Conservation (phyloP, 2,888 invertebrate genomes). For the Ectemnius lituratus region DNA sequence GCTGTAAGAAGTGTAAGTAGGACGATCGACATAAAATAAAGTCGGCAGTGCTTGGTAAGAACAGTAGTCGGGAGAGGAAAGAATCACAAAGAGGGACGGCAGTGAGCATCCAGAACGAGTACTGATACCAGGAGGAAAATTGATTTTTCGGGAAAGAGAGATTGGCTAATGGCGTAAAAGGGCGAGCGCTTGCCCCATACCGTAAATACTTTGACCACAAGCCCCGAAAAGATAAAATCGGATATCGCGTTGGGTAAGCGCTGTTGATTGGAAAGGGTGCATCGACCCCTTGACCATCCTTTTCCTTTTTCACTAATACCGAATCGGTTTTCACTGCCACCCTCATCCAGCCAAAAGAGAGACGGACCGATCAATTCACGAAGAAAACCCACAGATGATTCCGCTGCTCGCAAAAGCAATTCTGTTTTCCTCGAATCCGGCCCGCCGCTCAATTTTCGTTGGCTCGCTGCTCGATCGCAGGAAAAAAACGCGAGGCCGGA, state of each 20-base stretch:
- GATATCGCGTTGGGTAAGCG: constrained; percentile 2
- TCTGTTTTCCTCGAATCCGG: too few species aligned
- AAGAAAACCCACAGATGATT: too few species aligned
- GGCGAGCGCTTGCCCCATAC: background rate
- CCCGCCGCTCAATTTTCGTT: too few species aligned
- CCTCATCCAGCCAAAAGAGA: too few species aligned
- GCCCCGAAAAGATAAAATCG: constrained; percentile 5
- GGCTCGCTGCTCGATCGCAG: too few species aligned
- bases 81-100: background rate
- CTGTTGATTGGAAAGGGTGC: constrained; percentile 7
- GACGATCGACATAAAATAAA: constrained; percentile 7
- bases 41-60: background rate
- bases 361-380: too few species aligned
- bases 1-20: background rate
- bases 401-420: too few species aligned
- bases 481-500: too few species aligned
- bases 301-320: too few species aligned
- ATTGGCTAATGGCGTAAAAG: constrained; percentile 5
- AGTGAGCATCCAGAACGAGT: background rate
- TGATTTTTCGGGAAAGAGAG: constrained; percentile 6
- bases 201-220: constrained; percentile 9
- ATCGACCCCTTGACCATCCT: background rate
- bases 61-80: background rate
- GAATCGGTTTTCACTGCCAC: too few species aligned
- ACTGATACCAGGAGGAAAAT: background rate